A percentile compares a stretch with the other conserved stretches of the same genome.
phyloP scores from a whole-genome alignment of 1,140 invertebrate species.

The Drosophila cardini region DNA sequence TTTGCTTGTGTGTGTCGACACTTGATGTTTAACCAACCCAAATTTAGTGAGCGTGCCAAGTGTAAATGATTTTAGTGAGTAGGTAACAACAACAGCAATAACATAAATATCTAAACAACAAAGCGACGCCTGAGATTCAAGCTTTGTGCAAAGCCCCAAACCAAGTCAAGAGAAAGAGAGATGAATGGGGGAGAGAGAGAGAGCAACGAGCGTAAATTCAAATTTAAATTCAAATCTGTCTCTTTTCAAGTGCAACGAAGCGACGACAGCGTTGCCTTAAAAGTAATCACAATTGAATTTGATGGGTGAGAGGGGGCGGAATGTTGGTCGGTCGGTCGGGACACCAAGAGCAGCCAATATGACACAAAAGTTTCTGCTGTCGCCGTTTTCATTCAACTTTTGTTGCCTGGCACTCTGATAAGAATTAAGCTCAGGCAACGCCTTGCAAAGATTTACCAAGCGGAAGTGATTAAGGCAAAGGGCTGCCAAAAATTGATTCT shows the following conservation, averaged over 20 bases:
- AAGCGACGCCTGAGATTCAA: conserved; percentile 38
- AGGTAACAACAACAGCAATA: conserved; percentile 32
- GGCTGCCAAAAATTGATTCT: conserved; percentile 59
- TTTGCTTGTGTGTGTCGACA: conserved; percentile 9
- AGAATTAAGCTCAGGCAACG: conserved; percentile 51
- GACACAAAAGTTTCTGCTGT: conserved; percentile 53
- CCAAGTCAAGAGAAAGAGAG: conserved; percentile 34
- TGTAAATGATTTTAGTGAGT: conserved; percentile 51
- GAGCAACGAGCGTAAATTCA: conserved; percentile 32
- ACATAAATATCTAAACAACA: conserved; percentile 36
- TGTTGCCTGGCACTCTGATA: conserved; percentile 37
- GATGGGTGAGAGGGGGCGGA: conserved; percentile 28
- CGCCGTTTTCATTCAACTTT: conserved; percentile 13
- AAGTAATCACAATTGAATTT: conserved; percentile 77
- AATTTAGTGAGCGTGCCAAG: conserved; percentile 41
- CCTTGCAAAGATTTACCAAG: conserved; percentile 54
- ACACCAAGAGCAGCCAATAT: conserved; percentile 29
- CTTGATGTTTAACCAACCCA: conserved; percentile 22
- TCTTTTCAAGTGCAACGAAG: conserved; percentile 71
- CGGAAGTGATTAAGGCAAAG: conserved; percentile 67
- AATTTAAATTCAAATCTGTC: conserved; percentile 62
- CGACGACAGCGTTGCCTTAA: conserved; percentile 48
- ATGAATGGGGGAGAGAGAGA: conserved; percentile 5
- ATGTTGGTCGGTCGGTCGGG: background rate
- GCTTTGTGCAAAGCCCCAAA: conserved; percentile 42